Evolutionary conservation across 2,888 invertebrate species (phyloP).

Genomic region (Acleris sparsana): DNA sequence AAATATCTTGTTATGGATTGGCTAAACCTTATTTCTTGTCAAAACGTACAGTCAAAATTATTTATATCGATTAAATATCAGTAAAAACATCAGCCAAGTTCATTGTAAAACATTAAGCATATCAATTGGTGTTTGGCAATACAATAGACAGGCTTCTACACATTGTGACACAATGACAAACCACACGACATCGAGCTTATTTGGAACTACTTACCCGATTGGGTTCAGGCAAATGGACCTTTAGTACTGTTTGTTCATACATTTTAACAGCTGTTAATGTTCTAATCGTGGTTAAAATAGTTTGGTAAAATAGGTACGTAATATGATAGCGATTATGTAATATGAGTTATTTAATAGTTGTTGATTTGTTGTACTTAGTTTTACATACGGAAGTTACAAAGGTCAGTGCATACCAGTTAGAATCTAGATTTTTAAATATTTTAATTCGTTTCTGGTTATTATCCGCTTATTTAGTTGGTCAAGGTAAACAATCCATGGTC

Average conservation of each 20-base stretch:
- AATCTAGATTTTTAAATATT: background rate
- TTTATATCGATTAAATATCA: too few species aligned
- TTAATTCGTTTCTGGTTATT: conserved; percentile 4
- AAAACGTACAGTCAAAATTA: too few species aligned
- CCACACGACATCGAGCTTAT: conserved; percentile 13
- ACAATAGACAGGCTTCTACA: conserved; percentile 31
- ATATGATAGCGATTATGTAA: conserved; percentile 1
- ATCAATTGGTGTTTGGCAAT: conserved; percentile 28
- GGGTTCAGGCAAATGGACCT: conserved; percentile 11
- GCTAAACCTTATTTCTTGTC: too few species aligned
- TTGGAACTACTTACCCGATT: conserved; percentile 21
- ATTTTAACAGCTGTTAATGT: too few species aligned
- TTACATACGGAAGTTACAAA: conserved; percentile 16
- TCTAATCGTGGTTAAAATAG: too few species aligned
- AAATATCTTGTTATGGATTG: too few species aligned
- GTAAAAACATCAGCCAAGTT: too few species aligned
- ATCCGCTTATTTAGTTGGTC: conserved; percentile 19
- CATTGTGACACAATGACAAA: conserved; percentile 35
- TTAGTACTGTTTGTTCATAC: too few species aligned
- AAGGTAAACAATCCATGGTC: conserved; percentile 5
- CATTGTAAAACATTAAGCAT: conserved; percentile 16
- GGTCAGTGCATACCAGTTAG: background rate
- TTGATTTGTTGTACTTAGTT: background rate
- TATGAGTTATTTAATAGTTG: background rate
- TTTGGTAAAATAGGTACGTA: too few species aligned